Evolutionary conservation across 2,113 vertebrate genomes (phyloP).

Genomic region (Chiloscyllium plagiosum): DNA sequence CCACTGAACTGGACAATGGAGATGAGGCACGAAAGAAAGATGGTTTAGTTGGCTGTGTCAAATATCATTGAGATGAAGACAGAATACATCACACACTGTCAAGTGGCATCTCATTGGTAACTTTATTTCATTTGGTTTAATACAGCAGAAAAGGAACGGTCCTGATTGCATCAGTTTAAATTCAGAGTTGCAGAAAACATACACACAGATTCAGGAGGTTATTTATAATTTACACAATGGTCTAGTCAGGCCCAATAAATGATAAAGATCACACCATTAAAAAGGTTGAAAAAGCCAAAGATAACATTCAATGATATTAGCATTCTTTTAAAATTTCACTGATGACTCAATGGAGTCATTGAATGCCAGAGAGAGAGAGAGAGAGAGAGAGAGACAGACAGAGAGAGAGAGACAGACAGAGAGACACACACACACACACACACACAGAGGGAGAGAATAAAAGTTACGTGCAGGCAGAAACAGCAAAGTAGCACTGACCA

Average conservation of each 20-base stretch:
- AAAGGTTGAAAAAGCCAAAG: neutral
- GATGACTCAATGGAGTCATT: neutral
- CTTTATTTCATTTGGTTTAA: neutral
- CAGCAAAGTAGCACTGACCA: neutral
- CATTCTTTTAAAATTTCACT: neutral
- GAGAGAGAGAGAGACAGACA: too few species aligned
- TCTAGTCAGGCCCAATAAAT: neutral
- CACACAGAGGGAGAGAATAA: neutral
- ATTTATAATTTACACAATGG: neutral
- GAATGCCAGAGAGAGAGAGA: neutral
- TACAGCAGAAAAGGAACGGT: neutral
- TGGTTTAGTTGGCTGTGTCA: neutral
- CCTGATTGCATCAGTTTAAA: neutral
- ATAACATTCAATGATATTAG: neutral
- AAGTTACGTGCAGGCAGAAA: too few species aligned
- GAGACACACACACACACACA: too few species aligned
- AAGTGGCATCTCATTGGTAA: neutral
- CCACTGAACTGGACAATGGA: neutral
- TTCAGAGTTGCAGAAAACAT: neutral
- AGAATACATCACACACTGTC: neutral
- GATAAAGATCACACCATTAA: neutral
- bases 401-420: too few species aligned
- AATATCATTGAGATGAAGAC: neutral
- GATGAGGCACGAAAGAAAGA: neutral
- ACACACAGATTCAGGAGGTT: neutral